phyloP scores from a whole-genome alignment of 2,113 vertebrate species.

The Zingel zingel region DNA sequence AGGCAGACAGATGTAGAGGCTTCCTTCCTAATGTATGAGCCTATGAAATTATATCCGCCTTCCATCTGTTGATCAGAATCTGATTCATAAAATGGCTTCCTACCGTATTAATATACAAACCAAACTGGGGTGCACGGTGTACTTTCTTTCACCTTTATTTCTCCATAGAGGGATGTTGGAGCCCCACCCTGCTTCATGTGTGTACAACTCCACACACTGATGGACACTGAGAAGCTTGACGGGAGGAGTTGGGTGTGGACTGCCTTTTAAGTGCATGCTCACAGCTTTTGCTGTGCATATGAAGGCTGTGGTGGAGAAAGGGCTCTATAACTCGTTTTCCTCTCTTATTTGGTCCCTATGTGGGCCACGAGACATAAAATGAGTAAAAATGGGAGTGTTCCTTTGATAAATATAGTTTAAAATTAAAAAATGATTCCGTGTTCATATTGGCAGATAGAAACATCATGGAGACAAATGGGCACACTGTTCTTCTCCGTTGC shows the following conservation, averaged over 20 bases:
- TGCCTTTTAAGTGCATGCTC: neutral
- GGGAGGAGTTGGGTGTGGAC: neutral
- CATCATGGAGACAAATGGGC: slow-evolving; percentile 35
- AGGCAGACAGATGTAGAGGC: slow-evolving; percentile 60
- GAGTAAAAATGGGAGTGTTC: neutral
- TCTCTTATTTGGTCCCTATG: neutral
- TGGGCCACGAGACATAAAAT: slow-evolving; percentile 6
- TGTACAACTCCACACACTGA: neutral
- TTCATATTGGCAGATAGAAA: neutral
- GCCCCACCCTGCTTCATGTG: neutral
- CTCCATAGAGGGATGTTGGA: slow-evolving; percentile 1
- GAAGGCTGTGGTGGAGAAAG: too few relatives aligned
- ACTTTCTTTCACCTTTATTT: slow-evolving; percentile 8
- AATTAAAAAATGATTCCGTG: slow-evolving; percentile 4
- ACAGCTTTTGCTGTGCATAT: neutral
- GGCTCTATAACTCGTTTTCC: neutral
- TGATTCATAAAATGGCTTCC: slow-evolving; percentile 61
- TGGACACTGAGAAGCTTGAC: neutral
- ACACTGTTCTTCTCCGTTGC: neutral
- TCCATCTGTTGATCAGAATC: slow-evolving; percentile 71
- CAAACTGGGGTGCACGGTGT: slow-evolving; percentile 2
- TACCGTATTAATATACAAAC: slow-evolving; percentile 54
- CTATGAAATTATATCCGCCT: slow-evolving; percentile 65
- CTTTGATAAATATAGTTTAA: slow-evolving; percentile 24
- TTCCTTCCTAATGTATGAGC: slow-evolving; percentile 65